Conservation (phyloP, 37 sponge, comb jelly and placozoan species). For the Cladorhizidae sp. region DNA sequence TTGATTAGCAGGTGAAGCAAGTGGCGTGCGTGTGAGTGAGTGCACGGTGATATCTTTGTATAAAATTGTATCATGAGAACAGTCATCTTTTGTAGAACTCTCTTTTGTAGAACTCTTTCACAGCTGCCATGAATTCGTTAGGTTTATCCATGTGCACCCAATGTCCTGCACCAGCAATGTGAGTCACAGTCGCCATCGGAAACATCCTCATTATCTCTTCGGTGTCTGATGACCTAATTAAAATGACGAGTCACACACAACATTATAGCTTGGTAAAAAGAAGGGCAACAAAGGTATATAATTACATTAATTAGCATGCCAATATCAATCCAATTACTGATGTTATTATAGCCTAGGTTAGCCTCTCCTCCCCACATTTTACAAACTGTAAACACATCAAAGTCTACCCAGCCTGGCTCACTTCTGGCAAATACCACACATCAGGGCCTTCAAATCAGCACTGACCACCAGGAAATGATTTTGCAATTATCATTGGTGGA, state of each 20-base stretch:
- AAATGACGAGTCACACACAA: not conserved
- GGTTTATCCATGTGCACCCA: slow-evolving; percentile 77
- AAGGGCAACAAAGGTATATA: not conserved
- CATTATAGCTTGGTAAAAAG: not conserved
- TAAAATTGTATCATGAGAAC: not conserved
- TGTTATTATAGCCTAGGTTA: no score
- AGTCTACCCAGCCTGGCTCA: no score
- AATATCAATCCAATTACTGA: not conserved
- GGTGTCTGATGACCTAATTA: no score
- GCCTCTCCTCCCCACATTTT: no score
- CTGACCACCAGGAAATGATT: no score
- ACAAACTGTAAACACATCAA: no score
- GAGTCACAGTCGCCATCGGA: slow-evolving; percentile 38
- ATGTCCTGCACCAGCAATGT: slow-evolving; percentile 75
- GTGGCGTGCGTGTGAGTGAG: no score
- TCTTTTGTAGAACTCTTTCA: slow-evolving; percentile 39
- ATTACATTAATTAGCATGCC: not conserved
- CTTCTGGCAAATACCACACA: no score
- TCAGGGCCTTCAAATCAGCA: no score
- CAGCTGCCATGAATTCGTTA: slow-evolving; percentile 26
- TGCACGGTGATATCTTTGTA: not conserved
- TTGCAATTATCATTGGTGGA: no score
- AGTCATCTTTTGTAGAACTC: not conserved
- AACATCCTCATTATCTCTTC: slow-evolving; percentile 60
- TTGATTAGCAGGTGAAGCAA: no score